Evolutionary conservation across 1,140 invertebrate species (phyloP).

Genomic region (Drosophila willistoni): DNA sequence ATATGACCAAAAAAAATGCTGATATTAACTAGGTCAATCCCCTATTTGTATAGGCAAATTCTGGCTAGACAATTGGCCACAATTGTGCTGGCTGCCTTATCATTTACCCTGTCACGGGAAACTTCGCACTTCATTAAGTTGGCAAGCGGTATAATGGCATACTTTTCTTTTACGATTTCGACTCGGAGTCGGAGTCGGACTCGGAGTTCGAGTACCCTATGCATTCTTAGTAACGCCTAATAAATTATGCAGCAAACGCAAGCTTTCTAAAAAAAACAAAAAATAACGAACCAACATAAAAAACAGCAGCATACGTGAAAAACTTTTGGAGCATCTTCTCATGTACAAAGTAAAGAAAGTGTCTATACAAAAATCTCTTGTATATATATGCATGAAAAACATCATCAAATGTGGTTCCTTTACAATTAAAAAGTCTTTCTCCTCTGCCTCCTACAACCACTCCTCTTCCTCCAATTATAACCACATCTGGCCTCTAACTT

Average conservation of each 20-base stretch:
- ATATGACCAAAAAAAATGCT: neutral
- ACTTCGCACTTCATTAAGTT: slow-evolving; percentile 48
- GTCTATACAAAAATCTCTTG: neutral
- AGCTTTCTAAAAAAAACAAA: slow-evolving; percentile 67
- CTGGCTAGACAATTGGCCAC: slow-evolving; percentile 26
- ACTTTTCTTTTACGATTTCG: slow-evolving; percentile 12
- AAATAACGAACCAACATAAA: slow-evolving; percentile 15
- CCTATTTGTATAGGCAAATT: slow-evolving; percentile 38
- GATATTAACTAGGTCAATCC: slow-evolving; percentile 42
- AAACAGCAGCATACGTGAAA: slow-evolving; percentile 22
- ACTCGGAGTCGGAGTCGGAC: neutral
- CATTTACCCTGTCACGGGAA: slow-evolving; percentile 1
- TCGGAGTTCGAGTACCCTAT: slow-evolving; percentile 18
- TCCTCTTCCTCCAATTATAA: too few species aligned
- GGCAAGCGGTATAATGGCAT: slow-evolving; percentile 14
- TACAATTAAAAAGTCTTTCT: neutral
- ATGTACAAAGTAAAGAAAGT: neutral
- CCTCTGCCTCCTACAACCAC: neutral
- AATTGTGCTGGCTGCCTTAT: slow-evolving; percentile 38
- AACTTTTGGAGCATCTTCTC: slow-evolving; percentile 9
- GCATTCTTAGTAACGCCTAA: slow-evolving; percentile 70
- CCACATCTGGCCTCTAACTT: neutral
- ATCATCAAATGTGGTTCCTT: neutral
- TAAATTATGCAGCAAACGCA: slow-evolving; percentile 70
- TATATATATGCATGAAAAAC: neutral